A percentile compares a stretch with the other conserved stretches of the same genome.
Evolutionary conservation across 2,797 vertebrate species (phyloP).

Genomic region (Darevskia mixta): DNA sequence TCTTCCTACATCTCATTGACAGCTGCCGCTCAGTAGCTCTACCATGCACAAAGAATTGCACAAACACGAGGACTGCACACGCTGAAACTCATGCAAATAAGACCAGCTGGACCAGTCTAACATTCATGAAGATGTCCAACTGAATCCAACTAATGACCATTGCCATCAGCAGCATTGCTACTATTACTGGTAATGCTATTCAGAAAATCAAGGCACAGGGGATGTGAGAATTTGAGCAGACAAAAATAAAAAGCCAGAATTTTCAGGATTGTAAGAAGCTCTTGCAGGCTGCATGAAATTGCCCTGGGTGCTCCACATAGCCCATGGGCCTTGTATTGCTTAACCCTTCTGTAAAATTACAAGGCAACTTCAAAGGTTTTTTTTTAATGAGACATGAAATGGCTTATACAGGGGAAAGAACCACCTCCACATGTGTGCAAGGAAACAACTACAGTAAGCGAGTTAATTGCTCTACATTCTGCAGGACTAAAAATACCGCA

Average conservation of each 20-base stretch:
- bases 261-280: neutral
- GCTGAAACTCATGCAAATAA: neutral
- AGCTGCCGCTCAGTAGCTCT: neutral
- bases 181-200: neutral
- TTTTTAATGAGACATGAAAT: conserved; percentile 14
- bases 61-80: neutral
- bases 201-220: neutral
- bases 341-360: neutral
- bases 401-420: conserved; percentile 6
- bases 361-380: neutral
- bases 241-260: neutral
- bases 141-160: neutral
- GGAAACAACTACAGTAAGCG: conserved; percentile 22
- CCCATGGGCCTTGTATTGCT: neutral
- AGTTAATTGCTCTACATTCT: conserved; percentile 57
- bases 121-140: neutral
- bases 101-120: neutral
- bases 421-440: neutral
- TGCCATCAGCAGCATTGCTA: neutral
- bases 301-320: neutral
- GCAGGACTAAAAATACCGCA: conserved; percentile 57
- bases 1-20: no score
- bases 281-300: neutral
- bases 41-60: neutral
- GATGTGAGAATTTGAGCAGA: neutral